phyloP scores from a whole-genome alignment of 2,888 invertebrate genomes.

The Morpho deidamia region DNA sequence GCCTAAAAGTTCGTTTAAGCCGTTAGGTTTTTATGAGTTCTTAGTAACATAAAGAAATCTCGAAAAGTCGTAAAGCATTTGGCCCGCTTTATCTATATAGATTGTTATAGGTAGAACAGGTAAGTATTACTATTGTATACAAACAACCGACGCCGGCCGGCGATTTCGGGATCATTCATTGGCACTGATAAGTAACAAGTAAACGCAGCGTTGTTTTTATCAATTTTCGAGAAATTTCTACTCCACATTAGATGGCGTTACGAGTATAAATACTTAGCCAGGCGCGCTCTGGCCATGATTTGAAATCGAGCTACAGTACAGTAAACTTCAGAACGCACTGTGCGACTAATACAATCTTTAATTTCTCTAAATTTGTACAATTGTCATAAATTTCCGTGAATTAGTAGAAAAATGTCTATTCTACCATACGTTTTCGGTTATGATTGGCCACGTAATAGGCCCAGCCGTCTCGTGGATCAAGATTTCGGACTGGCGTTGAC shows the following conservation, averaged over 20 bases:
- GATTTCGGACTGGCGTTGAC: slow-evolving; percentile 73
- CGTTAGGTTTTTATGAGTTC: too few relatives aligned
- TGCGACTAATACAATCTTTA: slow-evolving; percentile 1
- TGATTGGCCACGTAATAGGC: slow-evolving; percentile 75
- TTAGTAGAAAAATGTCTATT: slow-evolving; percentile 66
- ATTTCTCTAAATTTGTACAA: neutral
- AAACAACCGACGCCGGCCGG: slow-evolving; percentile 1
- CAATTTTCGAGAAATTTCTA: slow-evolving; percentile 34
- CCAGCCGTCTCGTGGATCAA: slow-evolving; percentile 70
- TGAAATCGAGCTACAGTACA: slow-evolving; percentile 26
- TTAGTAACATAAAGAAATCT: too few relatives aligned
- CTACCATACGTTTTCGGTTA: slow-evolving; percentile 63
- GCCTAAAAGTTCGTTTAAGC: too few relatives aligned
- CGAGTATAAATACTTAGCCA: slow-evolving; percentile 35
- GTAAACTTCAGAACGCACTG: slow-evolving; percentile 24
- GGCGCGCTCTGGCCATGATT: slow-evolving; percentile 25
- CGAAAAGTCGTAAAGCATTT: too few relatives aligned
- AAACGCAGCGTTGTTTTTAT: slow-evolving; percentile 3
- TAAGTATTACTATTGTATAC: neutral
- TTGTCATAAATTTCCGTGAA: slow-evolving; percentile 1
- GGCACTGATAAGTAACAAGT: slow-evolving; percentile 10
- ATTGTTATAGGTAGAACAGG: neutral
- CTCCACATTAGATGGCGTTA: slow-evolving; percentile 46
- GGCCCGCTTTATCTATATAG: too few relatives aligned
- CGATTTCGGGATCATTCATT: slow-evolving; percentile 13